These are phyloP conservation scores for Muscicapa adusta DNA, from an alignment of 2,113 vertebrate genomes.

Conservation along the genomic window DNA sequence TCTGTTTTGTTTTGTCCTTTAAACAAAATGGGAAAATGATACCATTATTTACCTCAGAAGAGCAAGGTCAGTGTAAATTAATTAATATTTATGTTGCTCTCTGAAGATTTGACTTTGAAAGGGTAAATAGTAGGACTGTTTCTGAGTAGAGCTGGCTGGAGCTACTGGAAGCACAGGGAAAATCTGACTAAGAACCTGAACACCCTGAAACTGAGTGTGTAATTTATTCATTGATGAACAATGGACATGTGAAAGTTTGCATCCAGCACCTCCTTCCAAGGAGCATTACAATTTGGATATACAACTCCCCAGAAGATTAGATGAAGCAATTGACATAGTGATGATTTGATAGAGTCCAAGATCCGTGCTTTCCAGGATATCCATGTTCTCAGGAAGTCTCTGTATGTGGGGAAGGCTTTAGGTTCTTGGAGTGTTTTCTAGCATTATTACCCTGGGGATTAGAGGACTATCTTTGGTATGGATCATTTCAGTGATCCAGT, in stretches of 20 bases:
- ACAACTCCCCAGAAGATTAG: not conserved
- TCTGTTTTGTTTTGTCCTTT: not conserved
- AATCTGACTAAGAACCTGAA: slow-evolving; percentile 7
- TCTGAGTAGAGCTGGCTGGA: not conserved
- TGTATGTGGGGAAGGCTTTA: not conserved
- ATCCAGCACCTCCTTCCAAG: not conserved
- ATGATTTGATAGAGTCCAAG: not conserved
- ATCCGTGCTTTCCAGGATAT: not conserved
- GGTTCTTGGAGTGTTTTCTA: not conserved
- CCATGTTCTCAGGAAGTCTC: not conserved
- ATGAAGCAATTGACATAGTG: not conserved
- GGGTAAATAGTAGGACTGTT: not conserved
- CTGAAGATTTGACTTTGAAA: not conserved
- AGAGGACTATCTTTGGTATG: not conserved
- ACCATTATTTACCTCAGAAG: slow-evolving; percentile 1
- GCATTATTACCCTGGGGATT: not conserved
- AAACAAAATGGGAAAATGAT: not conserved
- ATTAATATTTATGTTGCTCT: not conserved
- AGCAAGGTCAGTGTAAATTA: not conserved
- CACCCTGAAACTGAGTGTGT: not conserved
- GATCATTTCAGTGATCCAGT: not conserved
- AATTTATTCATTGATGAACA: slow-evolving; percentile 16
- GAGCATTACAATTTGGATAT: not conserved
- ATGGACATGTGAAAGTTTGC: not conserved
- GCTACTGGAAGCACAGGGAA: not conserved